Base-by-base conservation (phyloP, 2,113 vertebrate genomes). In the Melanerpes aurifrons region DNA sequence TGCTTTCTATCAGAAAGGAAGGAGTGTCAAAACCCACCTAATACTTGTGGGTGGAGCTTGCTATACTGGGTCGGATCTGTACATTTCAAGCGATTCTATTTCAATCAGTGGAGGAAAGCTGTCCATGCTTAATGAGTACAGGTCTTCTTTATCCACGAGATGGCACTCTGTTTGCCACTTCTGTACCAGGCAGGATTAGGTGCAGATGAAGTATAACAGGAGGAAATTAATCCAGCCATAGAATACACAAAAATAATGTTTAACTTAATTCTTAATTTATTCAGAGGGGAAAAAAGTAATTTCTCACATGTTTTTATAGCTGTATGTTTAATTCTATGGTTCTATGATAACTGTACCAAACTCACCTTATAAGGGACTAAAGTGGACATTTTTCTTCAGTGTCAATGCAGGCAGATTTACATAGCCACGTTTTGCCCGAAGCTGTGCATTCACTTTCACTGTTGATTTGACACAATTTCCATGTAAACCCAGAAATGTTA, bases 141-240 rank as follows among this genome's bases (percentile, higher is more conserved):
- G 95, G 81, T 86, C 86, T 76, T 25, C 69, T 96, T 93, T 79
- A 92, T 89, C 97, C 97, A 98, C 97, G 35, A 97, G 97, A 88
- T 97, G 97, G 97, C 97, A 97, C 97, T 93, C 63, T 74, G 10
- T 90, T 93, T 97, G 93, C 45, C 96, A 54, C 59, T 93, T 75
- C 82, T 37, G 54, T 21, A 32, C 11, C 59, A 32, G 57, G 6
- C 25, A 57, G 21, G 47, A 7, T 25, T 18, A 69, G 47, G 40
- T 48, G 22, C 43, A 43, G 35, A 40, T 32, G 43, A 86, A 40
- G 25, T 15, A 2, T 21, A 40, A 21, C 13, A 29, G 43, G 61
- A 62, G 63, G 32, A 73, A 88, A 78, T 1, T 0, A 91, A 73
- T 67, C 47, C 47, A 28, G 29, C 18, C 4, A 1, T 20, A 61